Evolutionary conservation across 2,113 vertebrate species (phyloP).

Genomic region (Brachyistius frenatus): DNA sequence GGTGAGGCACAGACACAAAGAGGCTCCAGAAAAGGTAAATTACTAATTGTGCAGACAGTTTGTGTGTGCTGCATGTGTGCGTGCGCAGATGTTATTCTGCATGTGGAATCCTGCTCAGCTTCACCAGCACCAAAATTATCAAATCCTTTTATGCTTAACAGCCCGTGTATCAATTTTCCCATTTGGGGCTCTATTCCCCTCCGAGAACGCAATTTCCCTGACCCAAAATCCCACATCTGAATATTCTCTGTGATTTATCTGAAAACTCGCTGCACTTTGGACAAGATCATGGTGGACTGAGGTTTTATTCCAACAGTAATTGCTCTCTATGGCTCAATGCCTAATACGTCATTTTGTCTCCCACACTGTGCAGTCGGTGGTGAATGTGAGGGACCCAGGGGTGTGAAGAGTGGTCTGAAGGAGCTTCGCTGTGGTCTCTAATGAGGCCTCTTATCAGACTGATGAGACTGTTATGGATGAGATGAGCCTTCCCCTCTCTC

Average conservation of each 20-base stretch:
- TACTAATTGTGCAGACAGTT: background rate
- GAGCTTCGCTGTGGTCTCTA: slow-evolving; percentile 73
- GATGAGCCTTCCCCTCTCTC: slow-evolving; percentile 58
- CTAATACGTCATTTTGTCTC: slow-evolving; percentile 74
- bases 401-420: slow-evolving; percentile 66
- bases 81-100: slow-evolving; percentile 2
- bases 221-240: slow-evolving; percentile 48
- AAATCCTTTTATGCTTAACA: slow-evolving; percentile 55
- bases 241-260: slow-evolving; percentile 76
- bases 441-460: slow-evolving; percentile 80
- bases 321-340: slow-evolving; percentile 79
- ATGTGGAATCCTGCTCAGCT: slow-evolving; percentile 49
- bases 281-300: slow-evolving; percentile 70
- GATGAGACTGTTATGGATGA: slow-evolving; percentile 78
- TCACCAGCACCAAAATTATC: slow-evolving; percentile 47
- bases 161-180: slow-evolving; percentile 38
- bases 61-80: background rate
- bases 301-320: slow-evolving; percentile 76
- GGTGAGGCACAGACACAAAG: slow-evolving; percentile 79
- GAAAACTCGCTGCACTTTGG: slow-evolving; percentile 61
- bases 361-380: slow-evolving; percentile 59
- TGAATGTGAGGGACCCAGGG: slow-evolving; percentile 66
- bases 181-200: slow-evolving; percentile 37
- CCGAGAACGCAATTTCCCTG: slow-evolving; percentile 43
- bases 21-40: slow-evolving; percentile 81